Evolutionary conservation across 2,113 vertebrate species (phyloP).

Genomic region (Coryphaenoides rupestris): DNA sequence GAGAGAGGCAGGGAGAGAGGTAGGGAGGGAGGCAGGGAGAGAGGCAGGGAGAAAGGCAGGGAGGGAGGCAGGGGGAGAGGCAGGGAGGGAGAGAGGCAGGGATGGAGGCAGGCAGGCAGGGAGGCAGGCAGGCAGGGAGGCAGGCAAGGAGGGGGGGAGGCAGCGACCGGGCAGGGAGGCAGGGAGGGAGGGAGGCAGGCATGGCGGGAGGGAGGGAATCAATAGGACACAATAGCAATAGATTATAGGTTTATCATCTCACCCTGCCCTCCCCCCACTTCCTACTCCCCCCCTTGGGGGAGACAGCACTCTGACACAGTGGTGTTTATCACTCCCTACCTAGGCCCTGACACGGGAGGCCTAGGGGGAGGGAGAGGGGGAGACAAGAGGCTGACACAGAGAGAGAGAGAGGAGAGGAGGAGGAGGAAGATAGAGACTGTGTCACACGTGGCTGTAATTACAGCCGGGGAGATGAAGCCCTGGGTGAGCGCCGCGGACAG

Average conservation of each 20-base stretch:
- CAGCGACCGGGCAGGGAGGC: conserved; percentile 17
- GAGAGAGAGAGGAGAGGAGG: conserved; percentile 20
- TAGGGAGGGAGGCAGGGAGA: conserved; percentile 22
- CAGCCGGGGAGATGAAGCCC: conserved; percentile 5
- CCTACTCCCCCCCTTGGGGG: conserved; percentile 7
- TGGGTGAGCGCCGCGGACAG: background rate
- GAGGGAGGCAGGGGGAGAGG: conserved; percentile 31
- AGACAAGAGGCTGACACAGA: conserved; percentile 33
- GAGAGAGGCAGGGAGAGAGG: conserved; percentile 24
- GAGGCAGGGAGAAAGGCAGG: conserved; percentile 16
- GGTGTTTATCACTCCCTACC: conserved; percentile 48
- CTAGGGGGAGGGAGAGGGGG: conserved; percentile 32
- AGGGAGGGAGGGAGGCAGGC: background rate
- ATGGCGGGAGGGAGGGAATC: no score
- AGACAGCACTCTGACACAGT: conserved; percentile 50
- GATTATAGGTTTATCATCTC: conserved; percentile 45
- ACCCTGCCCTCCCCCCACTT: conserved; percentile 17
- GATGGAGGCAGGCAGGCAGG: no score
- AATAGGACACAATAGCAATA: conserved; percentile 37
- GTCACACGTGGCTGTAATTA: conserved; percentile 36
- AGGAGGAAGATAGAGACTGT: conserved; percentile 42
- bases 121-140: conserved; percentile 23
- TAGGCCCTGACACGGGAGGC: conserved; percentile 47
- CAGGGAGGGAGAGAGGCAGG: background rate
- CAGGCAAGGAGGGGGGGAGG: conserved; percentile 10